These are phyloP conservation scores for Amazona guildingii DNA, from an alignment of 2,113 vertebrate species.

Conservation along the genomic window DNA sequence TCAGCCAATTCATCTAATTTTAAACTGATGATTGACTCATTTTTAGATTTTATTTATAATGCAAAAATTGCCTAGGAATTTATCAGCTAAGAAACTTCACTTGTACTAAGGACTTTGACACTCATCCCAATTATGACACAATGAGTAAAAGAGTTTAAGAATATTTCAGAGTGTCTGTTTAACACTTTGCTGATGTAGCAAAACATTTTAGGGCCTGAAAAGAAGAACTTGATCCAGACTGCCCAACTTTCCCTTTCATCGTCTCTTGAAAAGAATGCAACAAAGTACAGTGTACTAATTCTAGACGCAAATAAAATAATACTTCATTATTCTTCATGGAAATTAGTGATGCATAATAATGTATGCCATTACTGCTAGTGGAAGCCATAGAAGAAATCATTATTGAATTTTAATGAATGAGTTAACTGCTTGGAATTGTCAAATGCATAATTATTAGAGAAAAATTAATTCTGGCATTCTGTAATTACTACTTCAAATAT, in stretches of 20 bases:
- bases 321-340: slow-evolving; percentile 71
- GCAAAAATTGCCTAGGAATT: background rate
- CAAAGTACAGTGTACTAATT: slow-evolving; percentile 37
- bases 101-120: background rate
- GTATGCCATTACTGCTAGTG: slow-evolving; percentile 63
- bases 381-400: slow-evolving; percentile 71
- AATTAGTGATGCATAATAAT: slow-evolving; percentile 72
- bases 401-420: slow-evolving; percentile 77
- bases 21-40: background rate
- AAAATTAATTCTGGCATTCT: slow-evolving; percentile 75
- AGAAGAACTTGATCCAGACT: background rate
- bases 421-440: slow-evolving; percentile 71
- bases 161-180: background rate
- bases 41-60: background rate
- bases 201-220: background rate
- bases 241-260: background rate
- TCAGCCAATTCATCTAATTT: background rate
- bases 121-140: background rate
- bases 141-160: slow-evolving; percentile 4
- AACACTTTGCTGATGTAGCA: background rate
- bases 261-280: slow-evolving; percentile 2
- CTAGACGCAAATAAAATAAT: slow-evolving; percentile 66
- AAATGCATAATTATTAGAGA: slow-evolving; percentile 70
- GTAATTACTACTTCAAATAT: slow-evolving; percentile 73
- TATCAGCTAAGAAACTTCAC: background rate